A percentile compares a stretch with the other conserved stretches of the same genome.
Evolutionary conservation across 2,113 vertebrate species (phyloP).

Genomic region (Neopipo cinnamomea): DNA sequence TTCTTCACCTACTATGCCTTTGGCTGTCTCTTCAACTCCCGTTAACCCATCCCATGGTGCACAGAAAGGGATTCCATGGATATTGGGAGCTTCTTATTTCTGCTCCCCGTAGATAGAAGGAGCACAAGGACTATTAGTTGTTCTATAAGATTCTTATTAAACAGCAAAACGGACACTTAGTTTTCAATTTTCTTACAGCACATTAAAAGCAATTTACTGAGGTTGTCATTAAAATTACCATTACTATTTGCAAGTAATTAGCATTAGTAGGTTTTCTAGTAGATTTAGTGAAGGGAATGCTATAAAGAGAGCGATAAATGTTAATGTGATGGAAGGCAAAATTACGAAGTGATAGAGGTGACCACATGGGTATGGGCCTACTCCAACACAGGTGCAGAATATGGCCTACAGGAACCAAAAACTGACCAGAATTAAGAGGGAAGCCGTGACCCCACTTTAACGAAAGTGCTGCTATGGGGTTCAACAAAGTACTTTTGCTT

Average conservation of each 20-base stretch:
- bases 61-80: neutral
- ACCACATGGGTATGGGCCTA: neutral
- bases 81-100: neutral
- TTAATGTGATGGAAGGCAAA: conserved; percentile 21
- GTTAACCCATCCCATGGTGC: neutral
- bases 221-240: conserved; percentile 40
- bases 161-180: conserved; percentile 2
- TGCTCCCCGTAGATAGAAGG: neutral
- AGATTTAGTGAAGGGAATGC: neutral
- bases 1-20: neutral
- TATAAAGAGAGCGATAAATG: conserved; percentile 28
- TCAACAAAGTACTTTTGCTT: neutral
- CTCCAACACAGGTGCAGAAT: neutral
- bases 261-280: conserved; percentile 6
- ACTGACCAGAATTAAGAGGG: neutral
- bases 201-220: conserved; percentile 42
- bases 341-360: neutral
- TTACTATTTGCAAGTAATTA: conserved; percentile 49
- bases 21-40: neutral
- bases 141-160: neutral
- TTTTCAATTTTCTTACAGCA: conserved; percentile 35
- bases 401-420: neutral
- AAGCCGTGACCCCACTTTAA: neutral
- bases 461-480: neutral
- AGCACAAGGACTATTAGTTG: neutral